Base-by-base conservation (phyloP, 2,113 vertebrate genomes). In the Daboia siamensis region DNA sequence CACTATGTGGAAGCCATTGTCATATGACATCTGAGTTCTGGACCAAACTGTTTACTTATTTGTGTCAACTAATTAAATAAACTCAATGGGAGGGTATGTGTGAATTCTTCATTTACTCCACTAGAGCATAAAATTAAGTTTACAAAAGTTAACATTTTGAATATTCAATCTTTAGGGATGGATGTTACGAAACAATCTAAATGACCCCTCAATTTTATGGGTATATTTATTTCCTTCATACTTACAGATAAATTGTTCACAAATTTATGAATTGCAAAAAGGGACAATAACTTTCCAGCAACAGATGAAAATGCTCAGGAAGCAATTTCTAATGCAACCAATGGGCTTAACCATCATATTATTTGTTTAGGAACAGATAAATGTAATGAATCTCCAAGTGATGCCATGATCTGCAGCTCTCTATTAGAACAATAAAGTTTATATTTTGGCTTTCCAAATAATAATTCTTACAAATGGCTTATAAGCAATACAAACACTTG, bases 101-200 rank as follows among this genome's bases (percentile, higher is more conserved):
- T 3, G 46, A 90, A 3, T 2, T 11, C 51, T 90, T 80, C 44
- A 61, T 9, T 61, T 20, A 44, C 15, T 52, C 80, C 88, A 91
- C 23, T 20, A 91, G 48, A 93, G 55, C 44, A 80, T 90, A 92
- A 93, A 86, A 92, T 84, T 93, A 0, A 0, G 10, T 55, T 13
- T 48, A 20, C 55, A 56, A 64, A 46, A 90, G 86, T 92, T 93
- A 93, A 90, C 44, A 39, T 54, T 33, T 1, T 0, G 21, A 94
- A 94, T 85, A 59, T 23, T 91, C 91, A 80, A 74, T 87, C 46
- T 21, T 61, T 90, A 64, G 85, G 84, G 9, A 56, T 92, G 54
- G 24, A 56, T 33, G 44, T 88, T 64, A 61, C 87, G 87, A 88
- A 48, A 29, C 21, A 89, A 92, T 33, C 84, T 61, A 8, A 80